Evolutionary conservation across 2,888 invertebrate species (phyloP).

Genomic region (Idaea dimidiata): DNA sequence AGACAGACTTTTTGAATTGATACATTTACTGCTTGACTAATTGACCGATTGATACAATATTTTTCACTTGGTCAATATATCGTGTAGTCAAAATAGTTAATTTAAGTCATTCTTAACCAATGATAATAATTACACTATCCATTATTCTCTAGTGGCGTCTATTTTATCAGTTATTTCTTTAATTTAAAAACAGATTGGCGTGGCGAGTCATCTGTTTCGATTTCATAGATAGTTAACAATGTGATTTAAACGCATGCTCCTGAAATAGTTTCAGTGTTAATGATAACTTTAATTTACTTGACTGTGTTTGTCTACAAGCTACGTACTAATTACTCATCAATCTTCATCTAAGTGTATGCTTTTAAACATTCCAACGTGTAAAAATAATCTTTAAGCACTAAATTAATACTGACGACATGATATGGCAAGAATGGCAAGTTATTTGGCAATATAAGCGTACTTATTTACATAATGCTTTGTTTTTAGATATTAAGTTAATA

Average conservation of each 20-base stretch:
- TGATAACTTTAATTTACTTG: not conserved
- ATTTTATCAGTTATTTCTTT: not conserved
- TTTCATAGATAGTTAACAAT: not conserved
- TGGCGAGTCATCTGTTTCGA: not conserved
- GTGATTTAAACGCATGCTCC: not conserved
- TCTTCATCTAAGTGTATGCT: not conserved
- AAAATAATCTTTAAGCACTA: not conserved
- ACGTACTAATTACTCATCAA: not conserved
- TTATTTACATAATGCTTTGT: conserved; percentile 44
- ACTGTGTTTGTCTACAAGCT: not conserved
- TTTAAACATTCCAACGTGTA: not conserved
- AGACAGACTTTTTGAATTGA: too few species aligned
- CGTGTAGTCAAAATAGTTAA: not conserved
- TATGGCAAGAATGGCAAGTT: conserved; percentile 18
- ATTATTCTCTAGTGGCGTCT: not conserved
- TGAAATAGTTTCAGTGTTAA: not conserved
- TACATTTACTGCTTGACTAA: too few species aligned
- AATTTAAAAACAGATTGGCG: not conserved
- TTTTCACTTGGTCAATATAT: too few species aligned
- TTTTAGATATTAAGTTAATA: conserved; percentile 39
- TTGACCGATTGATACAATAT: too few species aligned
- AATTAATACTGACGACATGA: not conserved
- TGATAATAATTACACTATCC: not conserved
- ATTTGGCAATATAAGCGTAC: conserved; percentile 48
- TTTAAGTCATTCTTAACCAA: not conserved